Evolutionary conservation across 2,797 vertebrate genomes (phyloP).

Genomic region (Alauda arvensis): DNA sequence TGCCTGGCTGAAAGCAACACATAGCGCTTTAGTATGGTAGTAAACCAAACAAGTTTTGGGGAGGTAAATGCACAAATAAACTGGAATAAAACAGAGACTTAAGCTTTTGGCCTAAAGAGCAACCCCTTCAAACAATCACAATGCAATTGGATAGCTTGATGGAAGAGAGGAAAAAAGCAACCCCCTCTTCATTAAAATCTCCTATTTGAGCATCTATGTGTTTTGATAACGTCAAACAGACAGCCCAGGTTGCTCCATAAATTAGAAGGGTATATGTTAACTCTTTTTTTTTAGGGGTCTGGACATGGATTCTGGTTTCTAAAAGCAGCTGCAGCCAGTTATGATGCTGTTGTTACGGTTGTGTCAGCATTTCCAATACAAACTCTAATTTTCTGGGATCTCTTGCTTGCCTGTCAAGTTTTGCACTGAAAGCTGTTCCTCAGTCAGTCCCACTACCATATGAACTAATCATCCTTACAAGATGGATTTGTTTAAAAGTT

Average conservation of each 20-base stretch:
- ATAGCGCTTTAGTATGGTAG: constrained; percentile 45
- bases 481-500: constrained; percentile 25
- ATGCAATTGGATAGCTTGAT: constrained; percentile 21
- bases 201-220: background rate
- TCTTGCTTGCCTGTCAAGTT: constrained; percentile 47
- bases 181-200: background rate
- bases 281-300: constrained; percentile 19
- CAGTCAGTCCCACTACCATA: background rate
- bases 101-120: constrained; percentile 32
- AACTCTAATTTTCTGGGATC: constrained; percentile 43
- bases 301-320: constrained; percentile 26
- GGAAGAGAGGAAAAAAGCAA: background rate
- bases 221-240: constrained; percentile 21
- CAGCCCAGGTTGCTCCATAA: background rate
- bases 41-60: constrained; percentile 57
- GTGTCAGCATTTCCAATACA: constrained; percentile 60
- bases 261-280: background rate
- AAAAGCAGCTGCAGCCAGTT: constrained; percentile 48
- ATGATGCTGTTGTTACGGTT: constrained; percentile 42
- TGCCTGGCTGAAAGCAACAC: constrained; percentile 48
- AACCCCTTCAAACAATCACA: constrained; percentile 36
- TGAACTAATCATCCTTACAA: constrained; percentile 9
- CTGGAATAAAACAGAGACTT: constrained; percentile 27
- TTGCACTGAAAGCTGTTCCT: constrained; percentile 36
- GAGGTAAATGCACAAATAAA: constrained; percentile 38